A percentile compares a stretch with the other conserved stretches of the same genome.
These are phyloP conservation scores for Scrobipalpa atriplicella DNA, from an alignment of 2,888 invertebrate species.

Conservation along the genomic window DNA sequence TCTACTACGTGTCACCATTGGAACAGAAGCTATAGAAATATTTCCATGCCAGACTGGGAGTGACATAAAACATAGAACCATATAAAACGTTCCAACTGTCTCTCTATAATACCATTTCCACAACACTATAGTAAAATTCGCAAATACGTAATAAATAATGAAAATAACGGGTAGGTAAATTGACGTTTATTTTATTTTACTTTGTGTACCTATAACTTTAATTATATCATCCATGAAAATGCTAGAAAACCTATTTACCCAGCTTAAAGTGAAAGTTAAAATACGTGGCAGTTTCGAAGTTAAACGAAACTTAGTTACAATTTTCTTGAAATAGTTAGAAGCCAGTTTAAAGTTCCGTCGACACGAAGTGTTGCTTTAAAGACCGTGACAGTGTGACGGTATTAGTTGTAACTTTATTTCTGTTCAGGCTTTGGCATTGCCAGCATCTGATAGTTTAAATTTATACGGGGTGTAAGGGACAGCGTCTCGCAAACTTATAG, in stretches of 20 bases:
- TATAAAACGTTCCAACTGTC: no score
- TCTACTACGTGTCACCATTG: slow-evolving; percentile 4
- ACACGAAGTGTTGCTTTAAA: slow-evolving; percentile 1
- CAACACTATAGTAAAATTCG: no score
- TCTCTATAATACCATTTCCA: no score
- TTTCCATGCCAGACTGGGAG: no score
- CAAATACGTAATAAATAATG: no score
- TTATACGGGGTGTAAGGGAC: background rate
- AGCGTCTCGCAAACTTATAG: no score
- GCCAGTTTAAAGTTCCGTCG: slow-evolving; percentile 16
- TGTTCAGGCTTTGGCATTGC: no score
- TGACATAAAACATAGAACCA: no score
- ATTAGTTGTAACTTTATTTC: background rate
- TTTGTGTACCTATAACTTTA: background rate
- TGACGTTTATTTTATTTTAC: background rate
- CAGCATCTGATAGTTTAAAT: background rate
- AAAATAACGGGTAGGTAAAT: no score
- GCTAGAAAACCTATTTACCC: slow-evolving; percentile 3
- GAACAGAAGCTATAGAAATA: no score
- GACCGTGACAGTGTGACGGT: background rate
- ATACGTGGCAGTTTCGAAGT: slow-evolving; percentile 18
- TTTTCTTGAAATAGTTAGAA: slow-evolving; percentile 12
- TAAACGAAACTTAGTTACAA: slow-evolving; percentile 11
- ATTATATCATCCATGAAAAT: background rate
- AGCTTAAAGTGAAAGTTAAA: slow-evolving; percentile 11